Percentiles rank a stretch among this genome's conserved stretches.
phyloP scores from a whole-genome alignment of 1,140 invertebrate genomes.

The Drosophila paulistorum region DNA sequence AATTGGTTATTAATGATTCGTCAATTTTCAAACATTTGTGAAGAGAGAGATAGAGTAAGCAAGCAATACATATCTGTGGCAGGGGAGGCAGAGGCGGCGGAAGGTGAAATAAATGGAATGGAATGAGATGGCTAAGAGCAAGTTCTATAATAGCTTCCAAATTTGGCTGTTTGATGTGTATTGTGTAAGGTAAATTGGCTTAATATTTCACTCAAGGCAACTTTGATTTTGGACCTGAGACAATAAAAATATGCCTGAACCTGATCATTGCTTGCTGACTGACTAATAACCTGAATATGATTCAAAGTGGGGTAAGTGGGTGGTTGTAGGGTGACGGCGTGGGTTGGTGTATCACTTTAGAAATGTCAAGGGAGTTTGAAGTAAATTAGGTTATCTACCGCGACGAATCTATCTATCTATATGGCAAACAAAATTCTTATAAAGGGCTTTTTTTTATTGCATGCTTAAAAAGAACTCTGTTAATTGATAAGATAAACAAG shows the following conservation, averaged over 20 bases:
- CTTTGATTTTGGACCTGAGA: slow-evolving; percentile 25
- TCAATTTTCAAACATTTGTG: slow-evolving; percentile 48
- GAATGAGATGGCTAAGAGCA: slow-evolving; percentile 45
- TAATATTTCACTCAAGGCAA: slow-evolving; percentile 54
- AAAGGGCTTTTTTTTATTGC: neutral
- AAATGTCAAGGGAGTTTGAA: neutral
- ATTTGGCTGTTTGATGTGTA: slow-evolving; percentile 46
- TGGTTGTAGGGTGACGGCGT: neutral
- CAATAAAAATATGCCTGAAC: slow-evolving; percentile 10
- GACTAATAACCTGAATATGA: slow-evolving; percentile 18
- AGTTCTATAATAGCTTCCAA: slow-evolving; percentile 56
- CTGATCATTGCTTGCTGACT: slow-evolving; percentile 35
- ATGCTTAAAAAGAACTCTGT: slow-evolving; percentile 20
- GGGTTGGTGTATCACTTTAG: neutral
- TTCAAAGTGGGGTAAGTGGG: neutral
- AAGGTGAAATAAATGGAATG: slow-evolving; percentile 17
- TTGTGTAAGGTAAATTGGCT: slow-evolving; percentile 62
- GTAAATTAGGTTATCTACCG: slow-evolving; percentile 13
- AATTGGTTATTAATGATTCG: slow-evolving; percentile 76
- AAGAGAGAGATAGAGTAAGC: slow-evolving; percentile 2
- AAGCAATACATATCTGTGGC: slow-evolving; percentile 6
- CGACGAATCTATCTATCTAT: neutral
- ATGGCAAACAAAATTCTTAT: slow-evolving; percentile 35
- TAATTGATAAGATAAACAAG: slow-evolving; percentile 28
- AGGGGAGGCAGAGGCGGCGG: neutral